A percentile compares a stretch with the other conserved stretches of the same genome.
Evolutionary conservation across 2,113 vertebrate species (phyloP).

Genomic region (Alectura lathami): DNA sequence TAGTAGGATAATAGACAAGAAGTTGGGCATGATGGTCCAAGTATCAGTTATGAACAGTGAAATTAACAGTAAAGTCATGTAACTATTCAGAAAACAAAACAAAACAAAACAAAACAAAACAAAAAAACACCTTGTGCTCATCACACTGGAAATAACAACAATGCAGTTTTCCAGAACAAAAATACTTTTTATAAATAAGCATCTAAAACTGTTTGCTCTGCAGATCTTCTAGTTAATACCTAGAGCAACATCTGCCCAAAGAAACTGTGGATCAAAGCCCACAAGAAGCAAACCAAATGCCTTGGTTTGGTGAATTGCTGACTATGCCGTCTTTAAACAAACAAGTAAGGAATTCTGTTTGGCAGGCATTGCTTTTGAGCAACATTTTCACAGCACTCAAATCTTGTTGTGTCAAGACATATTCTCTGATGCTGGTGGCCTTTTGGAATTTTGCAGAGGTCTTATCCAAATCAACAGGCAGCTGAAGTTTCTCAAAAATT

Average conservation of each 20-base stretch:
- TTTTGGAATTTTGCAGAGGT: not conserved
- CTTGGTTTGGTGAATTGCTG: not conserved
- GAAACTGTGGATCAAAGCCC: not conserved
- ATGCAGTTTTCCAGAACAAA: not conserved
- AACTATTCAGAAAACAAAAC: not conserved
- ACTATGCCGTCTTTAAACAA: not conserved
- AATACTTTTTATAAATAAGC: not conserved
- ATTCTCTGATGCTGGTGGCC: not conserved
- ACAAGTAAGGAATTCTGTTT: not conserved
- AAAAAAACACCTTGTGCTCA: accelerated
- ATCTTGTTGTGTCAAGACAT: not conserved
- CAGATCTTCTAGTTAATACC: not conserved
- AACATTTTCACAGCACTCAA: not conserved
- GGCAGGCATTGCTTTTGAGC: not conserved
- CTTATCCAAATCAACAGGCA: not conserved
- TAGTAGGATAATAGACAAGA: not conserved
- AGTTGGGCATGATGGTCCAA: not conserved
- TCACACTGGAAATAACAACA: not conserved
- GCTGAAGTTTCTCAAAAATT: not conserved
- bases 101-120: too few species aligned
- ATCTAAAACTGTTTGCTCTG: not conserved
- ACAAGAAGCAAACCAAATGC: not conserved
- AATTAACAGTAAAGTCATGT: not conserved
- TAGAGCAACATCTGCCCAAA: not conserved
- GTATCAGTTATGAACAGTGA: not conserved